Evolutionary conservation across 2,113 vertebrate genomes (phyloP).

Genomic region (Felis catus): DNA sequence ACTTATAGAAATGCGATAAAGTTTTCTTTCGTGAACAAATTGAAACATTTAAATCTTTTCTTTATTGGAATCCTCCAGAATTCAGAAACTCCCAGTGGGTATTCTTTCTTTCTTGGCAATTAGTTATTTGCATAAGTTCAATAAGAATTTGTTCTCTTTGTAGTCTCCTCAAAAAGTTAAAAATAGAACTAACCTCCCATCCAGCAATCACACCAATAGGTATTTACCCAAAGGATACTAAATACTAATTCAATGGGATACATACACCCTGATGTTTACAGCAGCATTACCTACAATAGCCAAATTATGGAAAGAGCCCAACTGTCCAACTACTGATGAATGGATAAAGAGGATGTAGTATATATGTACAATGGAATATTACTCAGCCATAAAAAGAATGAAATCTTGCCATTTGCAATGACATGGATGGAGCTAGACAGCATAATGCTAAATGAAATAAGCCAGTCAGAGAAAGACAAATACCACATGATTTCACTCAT

Average conservation of each 20-base stretch:
- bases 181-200: not conserved
- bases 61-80: not conserved
- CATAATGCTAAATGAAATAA: not conserved
- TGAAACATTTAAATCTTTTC: not conserved
- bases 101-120: not conserved
- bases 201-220: not conserved
- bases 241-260: not conserved
- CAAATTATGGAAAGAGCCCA: not conserved
- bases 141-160: not conserved
- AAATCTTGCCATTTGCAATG: not conserved
- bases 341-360: not conserved
- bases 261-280: not conserved
- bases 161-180: not conserved
- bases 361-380: not conserved
- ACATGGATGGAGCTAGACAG: not conserved
- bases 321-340: not conserved
- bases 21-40: not conserved
- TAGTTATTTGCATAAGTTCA: not conserved
- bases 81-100: not conserved
- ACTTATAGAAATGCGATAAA: not conserved
- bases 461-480: not conserved
- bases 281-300: not conserved
- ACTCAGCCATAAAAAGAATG: not conserved
- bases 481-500: not conserved
- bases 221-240: not conserved